phyloP scores from a whole-genome alignment of 2,113 vertebrate species.

The Gorilla gorilla region DNA sequence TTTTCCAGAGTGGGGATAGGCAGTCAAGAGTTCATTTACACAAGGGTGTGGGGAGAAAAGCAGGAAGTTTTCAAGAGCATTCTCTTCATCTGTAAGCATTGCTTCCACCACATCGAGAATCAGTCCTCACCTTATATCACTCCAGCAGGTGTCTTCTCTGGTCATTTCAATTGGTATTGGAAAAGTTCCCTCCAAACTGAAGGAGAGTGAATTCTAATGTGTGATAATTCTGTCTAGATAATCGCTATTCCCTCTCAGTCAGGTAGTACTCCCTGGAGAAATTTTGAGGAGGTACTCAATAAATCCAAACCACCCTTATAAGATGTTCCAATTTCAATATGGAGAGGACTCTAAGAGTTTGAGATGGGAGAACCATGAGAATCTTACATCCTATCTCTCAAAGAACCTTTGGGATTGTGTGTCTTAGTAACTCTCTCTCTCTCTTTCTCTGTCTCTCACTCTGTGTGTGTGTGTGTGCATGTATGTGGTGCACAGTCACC shows the following conservation, averaged over 20 bases:
- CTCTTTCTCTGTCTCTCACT: too few species aligned
- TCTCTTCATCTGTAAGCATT: background rate
- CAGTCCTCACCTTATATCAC: background rate
- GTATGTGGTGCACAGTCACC: background rate
- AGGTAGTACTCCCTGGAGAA: background rate
- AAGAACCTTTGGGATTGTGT: background rate
- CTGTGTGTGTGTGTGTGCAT: background rate
- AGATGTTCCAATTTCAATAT: background rate
- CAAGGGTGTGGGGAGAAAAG: background rate
- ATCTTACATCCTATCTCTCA: background rate
- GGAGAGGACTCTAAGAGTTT: background rate
- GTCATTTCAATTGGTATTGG: background rate
- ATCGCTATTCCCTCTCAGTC: background rate
- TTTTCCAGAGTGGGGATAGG: background rate
- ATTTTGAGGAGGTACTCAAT: background rate
- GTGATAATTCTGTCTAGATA: background rate
- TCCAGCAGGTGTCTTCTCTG: background rate
- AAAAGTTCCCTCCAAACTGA: background rate
- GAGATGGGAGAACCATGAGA: background rate
- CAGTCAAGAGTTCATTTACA: background rate
- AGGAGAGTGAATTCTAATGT: background rate
- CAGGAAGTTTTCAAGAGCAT: background rate
- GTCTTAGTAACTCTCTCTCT: background rate
- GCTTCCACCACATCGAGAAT: background rate
- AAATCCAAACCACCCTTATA: background rate